A percentile compares a stretch with the other conserved stretches of the same genome.
These are phyloP conservation scores for Pantherophis vulpinus DNA, from an alignment of 2,797 vertebrate genomes.

Conservation along the genomic window DNA sequence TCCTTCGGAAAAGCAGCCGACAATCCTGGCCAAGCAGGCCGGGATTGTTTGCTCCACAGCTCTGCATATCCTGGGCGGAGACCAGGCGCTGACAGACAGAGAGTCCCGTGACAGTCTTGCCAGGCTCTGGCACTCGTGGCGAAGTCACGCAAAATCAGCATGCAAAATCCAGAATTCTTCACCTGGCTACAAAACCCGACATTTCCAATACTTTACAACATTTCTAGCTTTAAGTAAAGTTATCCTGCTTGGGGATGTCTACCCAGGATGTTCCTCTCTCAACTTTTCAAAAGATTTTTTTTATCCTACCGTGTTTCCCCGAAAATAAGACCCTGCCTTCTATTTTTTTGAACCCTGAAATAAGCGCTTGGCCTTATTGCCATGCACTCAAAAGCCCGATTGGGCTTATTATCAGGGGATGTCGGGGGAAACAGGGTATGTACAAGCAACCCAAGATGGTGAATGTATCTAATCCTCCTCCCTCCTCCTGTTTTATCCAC, in stretches of 20 bases:
- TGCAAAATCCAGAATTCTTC: not conserved
- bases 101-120: not conserved
- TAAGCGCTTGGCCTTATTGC: no score
- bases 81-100: no score
- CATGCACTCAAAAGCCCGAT: no score
- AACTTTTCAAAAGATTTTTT: not conserved
- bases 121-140: not conserved
- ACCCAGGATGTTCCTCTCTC: not conserved
- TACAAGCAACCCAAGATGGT: not conserved
- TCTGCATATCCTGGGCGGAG: not conserved
- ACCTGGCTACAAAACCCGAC: not conserved
- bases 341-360: no score
- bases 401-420: no score
- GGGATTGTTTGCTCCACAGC: not conserved
- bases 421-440: not conserved
- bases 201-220: not conserved
- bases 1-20: not conserved
- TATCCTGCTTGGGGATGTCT: not conserved
- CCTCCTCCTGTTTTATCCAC: not conserved
- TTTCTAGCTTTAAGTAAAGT: not conserved
- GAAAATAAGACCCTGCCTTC: no score
- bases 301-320: no score
- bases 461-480: not conserved
- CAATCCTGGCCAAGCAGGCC: not conserved
- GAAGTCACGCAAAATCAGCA: fast-evolving